phyloP scores from a whole-genome alignment of 2,797 vertebrate species.

The Alectoris magna region DNA sequence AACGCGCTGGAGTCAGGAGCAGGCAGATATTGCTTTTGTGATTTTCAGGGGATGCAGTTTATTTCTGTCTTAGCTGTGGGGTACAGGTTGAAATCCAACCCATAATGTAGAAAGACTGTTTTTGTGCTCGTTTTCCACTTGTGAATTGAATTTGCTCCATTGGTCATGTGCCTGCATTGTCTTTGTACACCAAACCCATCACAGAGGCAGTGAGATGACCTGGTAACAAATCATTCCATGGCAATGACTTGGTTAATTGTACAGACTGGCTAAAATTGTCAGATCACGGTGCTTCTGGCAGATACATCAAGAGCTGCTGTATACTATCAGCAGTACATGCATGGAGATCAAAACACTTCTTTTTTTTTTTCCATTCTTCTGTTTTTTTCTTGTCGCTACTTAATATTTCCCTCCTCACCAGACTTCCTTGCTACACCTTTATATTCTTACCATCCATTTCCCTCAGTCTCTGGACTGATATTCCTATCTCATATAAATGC shows the following conservation, averaged over 20 bases:
- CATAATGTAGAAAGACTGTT: rapidly evolving
- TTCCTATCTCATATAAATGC: background rate
- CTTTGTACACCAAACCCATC: background rate
- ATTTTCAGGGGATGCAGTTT: background rate
- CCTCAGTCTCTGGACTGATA: background rate
- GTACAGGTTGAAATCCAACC: background rate
- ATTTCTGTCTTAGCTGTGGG: background rate
- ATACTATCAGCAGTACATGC: rapidly evolving
- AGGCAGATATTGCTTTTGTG: slow-evolving; percentile 53
- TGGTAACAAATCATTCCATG: background rate
- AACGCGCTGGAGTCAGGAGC: background rate
- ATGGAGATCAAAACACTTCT: background rate
- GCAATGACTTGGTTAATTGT: background rate
- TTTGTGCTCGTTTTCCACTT: background rate
- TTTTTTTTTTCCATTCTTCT: background rate
- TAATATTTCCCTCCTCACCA: background rate
- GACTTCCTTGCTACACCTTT: background rate
- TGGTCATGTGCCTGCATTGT: background rate
- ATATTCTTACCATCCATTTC: background rate
- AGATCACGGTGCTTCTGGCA: background rate
- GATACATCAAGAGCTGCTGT: background rate
- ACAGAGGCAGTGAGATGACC: background rate
- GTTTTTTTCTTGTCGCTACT: background rate
- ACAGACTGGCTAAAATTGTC: background rate
- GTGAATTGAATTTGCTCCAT: background rate